phyloP scores from a whole-genome alignment of 30 jellyfish, hydroid and myxozoan genomes.

The Hydractinia echinata region DNA sequence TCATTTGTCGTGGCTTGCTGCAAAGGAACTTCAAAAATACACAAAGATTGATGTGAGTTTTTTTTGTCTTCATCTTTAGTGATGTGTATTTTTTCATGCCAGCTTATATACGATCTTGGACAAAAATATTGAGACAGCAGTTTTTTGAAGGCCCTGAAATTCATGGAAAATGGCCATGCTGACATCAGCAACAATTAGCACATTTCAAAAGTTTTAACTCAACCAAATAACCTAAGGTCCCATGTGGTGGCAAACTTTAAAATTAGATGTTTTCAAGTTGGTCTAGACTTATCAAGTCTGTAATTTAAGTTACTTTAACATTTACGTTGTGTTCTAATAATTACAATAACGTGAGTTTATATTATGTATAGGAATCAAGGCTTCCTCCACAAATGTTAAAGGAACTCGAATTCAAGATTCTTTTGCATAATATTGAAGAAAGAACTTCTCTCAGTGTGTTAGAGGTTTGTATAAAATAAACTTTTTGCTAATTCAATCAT shows the following conservation, averaged over 20 bases:
- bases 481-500: background rate
- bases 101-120: no score
- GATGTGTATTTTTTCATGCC: background rate
- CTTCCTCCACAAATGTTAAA: constrained; percentile 4
- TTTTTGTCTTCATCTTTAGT: background rate
- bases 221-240: no score
- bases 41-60: background rate
- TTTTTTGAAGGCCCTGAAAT: no score
- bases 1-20: constrained; percentile 73
- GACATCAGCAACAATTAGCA: no score
- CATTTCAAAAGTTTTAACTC: no score
- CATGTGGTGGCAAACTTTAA: no score
- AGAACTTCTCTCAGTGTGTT: background rate
- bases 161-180: no score
- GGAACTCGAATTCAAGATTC: constrained; percentile 21
- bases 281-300: no score
- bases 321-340: background rate
- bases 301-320: no score
- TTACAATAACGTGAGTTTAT: background rate
- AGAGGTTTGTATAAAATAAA: constrained; percentile 1
- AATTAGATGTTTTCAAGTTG: no score
- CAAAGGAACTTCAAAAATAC: constrained; percentile 13
- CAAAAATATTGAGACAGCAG: no score
- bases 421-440: background rate
- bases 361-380: background rate